Evolutionary conservation across 2,888 invertebrate species (phyloP), one percentile per base, ranked within the genome.

Genomic region (Tinea pellionella): DNA sequence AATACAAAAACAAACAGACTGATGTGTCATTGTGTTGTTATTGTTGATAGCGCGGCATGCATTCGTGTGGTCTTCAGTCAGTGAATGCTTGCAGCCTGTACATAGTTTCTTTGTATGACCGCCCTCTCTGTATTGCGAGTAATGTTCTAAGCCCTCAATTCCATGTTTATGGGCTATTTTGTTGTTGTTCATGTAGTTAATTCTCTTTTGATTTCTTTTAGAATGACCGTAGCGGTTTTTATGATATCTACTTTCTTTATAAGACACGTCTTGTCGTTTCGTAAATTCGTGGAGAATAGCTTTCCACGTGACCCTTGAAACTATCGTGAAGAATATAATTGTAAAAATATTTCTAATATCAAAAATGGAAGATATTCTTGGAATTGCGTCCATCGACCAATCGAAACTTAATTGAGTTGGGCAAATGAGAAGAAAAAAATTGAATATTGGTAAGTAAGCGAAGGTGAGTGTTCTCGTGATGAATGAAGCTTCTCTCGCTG

Each of bases 361-460:
- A 68, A 91, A 87, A 15, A 95, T 67, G 29, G 92, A 90, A 57
- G 92, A 92, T 67, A 99, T 91, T 63, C 95, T 90, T 8, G 97
- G 96, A 69, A 99, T 92, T 0, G 98, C 94, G 69, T 97, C 97
- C 98, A 99, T 98, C 24, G 98, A 97, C 99, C 98, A 99, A 83
- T 99, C 98, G 85, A 98, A 99, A 78, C 97, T 97, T 61, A 99
- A 89, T 66, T 93, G 92, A 67, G 91, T 90, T 6, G 98, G 98
- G 77, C 92, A 96, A 43, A 98, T 77, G 63, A 98, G 88, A 70
- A 98, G 90, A 78, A 92, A 91, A 70, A 96, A 92, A 83, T 98
- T 98, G 74, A 96, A 93, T 53, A 94, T 93, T 43, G 98, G 98
- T 67, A 99, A 90, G 78, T 96, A 97, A 65, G 93, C 89, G 83